Base-by-base conservation (phyloP, 2,797 vertebrate species). In the Pseudotriccus pelzelni region DNA sequence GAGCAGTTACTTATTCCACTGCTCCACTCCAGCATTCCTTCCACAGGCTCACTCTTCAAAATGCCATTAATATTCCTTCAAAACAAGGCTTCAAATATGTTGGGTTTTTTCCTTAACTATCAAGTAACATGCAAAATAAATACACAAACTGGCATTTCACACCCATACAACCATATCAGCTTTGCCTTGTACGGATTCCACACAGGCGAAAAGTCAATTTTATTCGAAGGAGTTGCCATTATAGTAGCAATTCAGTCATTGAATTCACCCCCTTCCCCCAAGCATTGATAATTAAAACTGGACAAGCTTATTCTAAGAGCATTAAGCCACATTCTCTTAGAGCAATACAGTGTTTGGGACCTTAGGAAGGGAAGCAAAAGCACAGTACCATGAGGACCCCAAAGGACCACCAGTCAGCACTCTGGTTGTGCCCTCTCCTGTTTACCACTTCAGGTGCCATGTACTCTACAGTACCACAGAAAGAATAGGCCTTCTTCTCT, bases 381-480 rank as follows among this genome's bases (percentile, higher is more conserved):
- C 82, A 97, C 93, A 96, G 85, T 98, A 99, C 99, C 99, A 99
- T 99, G 81, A 99, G 98, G 92, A 99, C 99, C 91, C 99, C 99
- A 97, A 99, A 98, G 78, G 99, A 99, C 99, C 99, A 99, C 99
- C 99, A 99, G 96, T 99, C 99, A 25, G 99, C 99, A 97, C 99
- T 99, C 97, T 99, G 99, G 58, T 99, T 99, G 98, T 99, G 99
- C 97, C 99, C 99, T 98, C 99, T 98, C 97, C 99, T 98, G 98
- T 99, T 99, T 97, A 99, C 99, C 97, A 99, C 99, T 98, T 99
- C 99, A 96, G 99, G 99, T 97, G 99, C 99, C 99, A 99, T 99
- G 98, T 99, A 99, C 92, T 99, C 99, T 97, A 99, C 99, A 96
- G 99, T 99, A 98, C 99, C 99, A 98, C 99, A 99, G 98, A 99